Evolutionary conservation across 35 echinoderm and acorn worm genomes (phyloP).

Genomic region (Antedon bifida): DNA sequence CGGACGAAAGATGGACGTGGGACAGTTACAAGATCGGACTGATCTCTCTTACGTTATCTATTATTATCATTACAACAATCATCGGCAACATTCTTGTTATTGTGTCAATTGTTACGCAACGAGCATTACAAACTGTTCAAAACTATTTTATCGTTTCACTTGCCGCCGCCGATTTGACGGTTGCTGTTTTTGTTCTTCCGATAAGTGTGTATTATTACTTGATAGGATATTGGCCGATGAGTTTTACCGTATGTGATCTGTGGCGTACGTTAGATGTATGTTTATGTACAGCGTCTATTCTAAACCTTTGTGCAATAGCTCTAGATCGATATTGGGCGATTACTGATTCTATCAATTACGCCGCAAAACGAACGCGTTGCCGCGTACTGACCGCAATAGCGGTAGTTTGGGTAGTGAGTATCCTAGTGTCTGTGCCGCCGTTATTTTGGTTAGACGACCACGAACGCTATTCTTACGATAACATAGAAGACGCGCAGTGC

Average conservation of each 20-base stretch:
- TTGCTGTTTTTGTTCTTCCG: conserved; percentile 44
- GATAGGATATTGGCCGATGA: conserved; percentile 38
- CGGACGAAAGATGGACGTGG: background rate
- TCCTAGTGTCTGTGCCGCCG: background rate
- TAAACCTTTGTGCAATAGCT: conserved; percentile 42
- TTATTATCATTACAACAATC: conserved; percentile 9
- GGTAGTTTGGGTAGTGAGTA: conserved; percentile 20
- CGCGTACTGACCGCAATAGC: conserved; percentile 17
- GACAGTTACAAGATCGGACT: background rate
- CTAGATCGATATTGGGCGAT: conserved; percentile 66
- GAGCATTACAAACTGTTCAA: conserved; percentile 21
- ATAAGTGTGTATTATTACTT: conserved; percentile 28
- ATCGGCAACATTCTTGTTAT: conserved; percentile 36
- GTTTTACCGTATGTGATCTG: conserved; percentile 29
- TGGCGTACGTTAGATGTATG: conserved; percentile 40
- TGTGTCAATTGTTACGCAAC: conserved; percentile 21
- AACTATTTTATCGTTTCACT: conserved; percentile 61
- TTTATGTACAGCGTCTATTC: conserved; percentile 44
- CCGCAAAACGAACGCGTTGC: conserved; percentile 5
- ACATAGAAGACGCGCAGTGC: background rate
- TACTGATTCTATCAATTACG: conserved; percentile 36
- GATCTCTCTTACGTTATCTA: background rate
- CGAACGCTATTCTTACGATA: background rate
- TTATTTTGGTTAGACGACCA: background rate
- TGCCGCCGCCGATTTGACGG: conserved; percentile 39